These are phyloP conservation scores for Drosophila mayaguana DNA, from an alignment of 2,888 invertebrate species.

Conservation along the genomic window DNA sequence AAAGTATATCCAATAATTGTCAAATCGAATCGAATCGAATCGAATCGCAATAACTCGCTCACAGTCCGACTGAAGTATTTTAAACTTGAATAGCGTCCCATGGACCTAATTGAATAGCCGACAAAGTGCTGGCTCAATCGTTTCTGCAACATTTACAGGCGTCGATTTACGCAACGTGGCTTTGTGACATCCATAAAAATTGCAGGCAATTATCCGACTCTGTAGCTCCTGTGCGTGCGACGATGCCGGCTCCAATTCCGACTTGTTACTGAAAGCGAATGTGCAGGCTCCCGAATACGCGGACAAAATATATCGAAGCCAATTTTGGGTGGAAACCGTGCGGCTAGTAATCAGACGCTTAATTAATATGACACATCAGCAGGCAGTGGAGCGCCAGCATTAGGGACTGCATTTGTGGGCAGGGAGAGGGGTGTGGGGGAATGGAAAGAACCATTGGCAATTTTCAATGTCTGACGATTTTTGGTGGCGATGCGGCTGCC, in stretches of 20 bases:
- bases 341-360: constrained; percentile 74
- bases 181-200: constrained; percentile 57
- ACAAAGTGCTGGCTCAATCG: constrained; percentile 20
- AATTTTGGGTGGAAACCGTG: constrained; percentile 27
- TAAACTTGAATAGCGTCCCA: not conserved
- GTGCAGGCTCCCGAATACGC: constrained; percentile 22
- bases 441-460: constrained; percentile 33
- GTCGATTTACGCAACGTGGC: constrained; percentile 22
- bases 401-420: not conserved
- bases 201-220: constrained; percentile 63
- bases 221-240: constrained; percentile 8
- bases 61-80: no score
- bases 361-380: constrained; percentile 72
- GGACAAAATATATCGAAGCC: constrained; percentile 42
- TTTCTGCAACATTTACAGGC: constrained; percentile 18
- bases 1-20: no score
- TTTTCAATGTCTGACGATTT: constrained; percentile 61
- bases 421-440: not conserved
- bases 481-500: constrained; percentile 58
- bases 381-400: constrained; percentile 33
- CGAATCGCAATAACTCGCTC: not conserved
- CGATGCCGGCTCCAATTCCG: not conserved
- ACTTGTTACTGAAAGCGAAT: constrained; percentile 12
- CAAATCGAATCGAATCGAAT: no score
- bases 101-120: constrained; percentile 31